Evolutionary conservation across 2,113 vertebrate genomes (phyloP).

Genomic region (Gnathochromis pfefferi): DNA sequence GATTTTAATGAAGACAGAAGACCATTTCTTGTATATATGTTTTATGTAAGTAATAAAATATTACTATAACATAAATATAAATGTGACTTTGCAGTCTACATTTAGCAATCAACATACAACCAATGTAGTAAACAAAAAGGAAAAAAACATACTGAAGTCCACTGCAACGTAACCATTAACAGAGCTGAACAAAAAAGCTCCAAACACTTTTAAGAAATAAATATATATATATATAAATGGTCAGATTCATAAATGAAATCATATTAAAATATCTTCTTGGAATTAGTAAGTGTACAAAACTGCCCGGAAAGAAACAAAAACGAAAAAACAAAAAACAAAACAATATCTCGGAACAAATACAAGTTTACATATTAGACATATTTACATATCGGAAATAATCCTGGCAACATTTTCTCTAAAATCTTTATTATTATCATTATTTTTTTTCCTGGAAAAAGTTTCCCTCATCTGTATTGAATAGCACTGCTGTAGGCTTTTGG

Average conservation of each 20-base stretch:
- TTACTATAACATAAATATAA: constrained; percentile 99
- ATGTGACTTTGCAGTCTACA: constrained; percentile 97
- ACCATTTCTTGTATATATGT: constrained; percentile 92
- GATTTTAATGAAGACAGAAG: constrained; percentile 84
- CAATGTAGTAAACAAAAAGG: constrained; percentile 80
- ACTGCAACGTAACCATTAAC: constrained; percentile 85
- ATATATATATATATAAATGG: constrained; percentile 89
- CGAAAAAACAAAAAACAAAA: constrained; percentile 58
- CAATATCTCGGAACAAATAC: constrained; percentile 78
- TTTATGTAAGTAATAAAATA: constrained; percentile 99
- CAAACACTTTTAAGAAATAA: constrained; percentile 92
- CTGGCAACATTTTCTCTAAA: constrained; percentile 78
- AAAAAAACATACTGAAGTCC: constrained; percentile 72
- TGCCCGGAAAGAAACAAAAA: constrained; percentile 80
- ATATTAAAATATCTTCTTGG: constrained; percentile 94
- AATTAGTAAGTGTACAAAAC: constrained; percentile 91
- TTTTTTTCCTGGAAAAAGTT: constrained; percentile 51
- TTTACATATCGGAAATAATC: constrained; percentile 85
- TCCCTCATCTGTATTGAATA: constrained; percentile 59
- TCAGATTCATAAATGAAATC: constrained; percentile 88
- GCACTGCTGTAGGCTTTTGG: constrained; percentile 53
- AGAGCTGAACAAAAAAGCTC: constrained; percentile 81
- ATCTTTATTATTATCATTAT: constrained; percentile 59
- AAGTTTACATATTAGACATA: constrained; percentile 94
- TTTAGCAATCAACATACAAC: constrained; percentile 91